Evolutionary conservation across 2,888 invertebrate species (phyloP), one percentile per base, ranked within the genome.

Genomic region (Acrobasis suavella): DNA sequence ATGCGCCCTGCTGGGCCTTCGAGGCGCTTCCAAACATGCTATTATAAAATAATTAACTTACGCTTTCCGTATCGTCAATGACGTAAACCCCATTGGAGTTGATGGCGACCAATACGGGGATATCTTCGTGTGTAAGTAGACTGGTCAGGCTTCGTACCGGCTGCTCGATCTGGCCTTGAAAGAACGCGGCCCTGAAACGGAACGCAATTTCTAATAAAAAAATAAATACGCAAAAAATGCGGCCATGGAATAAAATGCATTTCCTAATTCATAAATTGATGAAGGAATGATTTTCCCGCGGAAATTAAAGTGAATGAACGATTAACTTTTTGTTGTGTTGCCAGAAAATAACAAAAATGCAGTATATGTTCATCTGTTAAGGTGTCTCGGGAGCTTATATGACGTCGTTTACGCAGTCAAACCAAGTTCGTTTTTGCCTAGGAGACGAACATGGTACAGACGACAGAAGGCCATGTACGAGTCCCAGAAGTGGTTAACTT

Each of bases 81-180:
- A 98, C 95, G 80, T 96, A 97, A 67, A 98, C 94, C 6, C 97
- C 97, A 64, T 95, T 94, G 1, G 96, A 94, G 81, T 97, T 98
- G 74, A 98, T 95, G n/a, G 97, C 98, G 50, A 98, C 95, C 52
- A 97, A 93, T 17, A 99, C 97, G 7, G 97, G 96, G 69, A 97
- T 94, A 83, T 98, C 98, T 72, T 96, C 96, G 82, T 97, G 96
- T 1, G 96, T 96, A 64, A 98, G 94, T 76, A 98, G 93, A 63
- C 97, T 96, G 65, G 96, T 96, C 65, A 98, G 91, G 58, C 97
- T 97, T 62, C 97, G 94, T 0, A 97, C 96, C 0, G 98, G 98
- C 85, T 97, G 97, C 85, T 98, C 98, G 62, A 98, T 96, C 91
- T 98, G 98, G 9, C 98, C 98, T 92, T 97, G 96, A 88, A 98